These are phyloP conservation scores for Helleia helle DNA, from an alignment of 2,888 invertebrate genomes.

Conservation along the genomic window DNA sequence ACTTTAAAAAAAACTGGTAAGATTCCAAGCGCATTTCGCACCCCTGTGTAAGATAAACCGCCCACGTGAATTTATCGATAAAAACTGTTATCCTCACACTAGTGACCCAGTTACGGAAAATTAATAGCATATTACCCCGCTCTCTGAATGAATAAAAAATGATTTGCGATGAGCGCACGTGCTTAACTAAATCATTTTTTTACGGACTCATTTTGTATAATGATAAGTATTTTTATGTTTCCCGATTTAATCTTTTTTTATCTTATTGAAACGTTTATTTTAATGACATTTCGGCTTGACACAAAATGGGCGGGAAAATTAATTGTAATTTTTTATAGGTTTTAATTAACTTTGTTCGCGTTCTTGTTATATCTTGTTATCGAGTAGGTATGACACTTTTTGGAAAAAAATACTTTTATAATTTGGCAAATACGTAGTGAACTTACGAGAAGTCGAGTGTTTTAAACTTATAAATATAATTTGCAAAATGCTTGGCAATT, in stretches of 20 bases:
- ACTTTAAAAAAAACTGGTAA: conserved; percentile 6
- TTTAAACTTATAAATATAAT: no score
- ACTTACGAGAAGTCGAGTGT: no score
- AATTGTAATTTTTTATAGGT: no score
- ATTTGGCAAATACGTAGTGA: no score
- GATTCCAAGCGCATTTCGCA: conserved; percentile 14
- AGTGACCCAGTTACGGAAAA: conserved; percentile 15
- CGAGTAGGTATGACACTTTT: no score
- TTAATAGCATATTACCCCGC: conserved; percentile 8
- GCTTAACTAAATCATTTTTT: conserved; percentile 5
- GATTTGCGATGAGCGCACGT: not conserved
- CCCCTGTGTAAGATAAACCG: conserved; percentile 17
- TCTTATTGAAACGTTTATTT: conserved; percentile 5
- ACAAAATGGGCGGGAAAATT: no score
- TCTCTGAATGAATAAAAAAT: not conserved
- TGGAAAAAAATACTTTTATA: no score
- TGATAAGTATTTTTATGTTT: not conserved
- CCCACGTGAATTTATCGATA: conserved; percentile 4
- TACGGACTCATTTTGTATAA: not conserved
- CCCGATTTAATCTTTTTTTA: not conserved
- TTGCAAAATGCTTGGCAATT: no score
- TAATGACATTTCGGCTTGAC: no score
- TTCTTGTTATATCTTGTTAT: no score
- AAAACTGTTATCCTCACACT: conserved; percentile 20
- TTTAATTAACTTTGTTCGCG: no score